phyloP scores from a whole-genome alignment of 1,140 invertebrate genomes.

The Drosophila malerkotliana region DNA sequence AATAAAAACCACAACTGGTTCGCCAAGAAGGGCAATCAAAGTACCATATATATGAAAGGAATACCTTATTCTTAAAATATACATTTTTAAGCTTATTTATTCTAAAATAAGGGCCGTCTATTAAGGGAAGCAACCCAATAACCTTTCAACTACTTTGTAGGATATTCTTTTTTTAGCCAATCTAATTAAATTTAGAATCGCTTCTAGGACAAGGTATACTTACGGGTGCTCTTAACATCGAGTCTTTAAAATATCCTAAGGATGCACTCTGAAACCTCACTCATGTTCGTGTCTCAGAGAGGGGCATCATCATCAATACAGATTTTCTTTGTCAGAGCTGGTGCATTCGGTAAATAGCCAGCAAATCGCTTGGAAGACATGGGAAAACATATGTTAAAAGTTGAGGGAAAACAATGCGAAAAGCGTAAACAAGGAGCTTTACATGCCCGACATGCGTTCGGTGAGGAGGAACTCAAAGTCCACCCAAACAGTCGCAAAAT shows the following conservation, averaged over 20 bases:
- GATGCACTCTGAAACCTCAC: background rate
- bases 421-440: conserved; percentile 41
- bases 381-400: conserved; percentile 67
- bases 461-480: conserved; percentile 13
- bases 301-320: conserved; percentile 57
- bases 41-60: no score
- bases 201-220: conserved; percentile 32
- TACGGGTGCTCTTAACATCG: conserved; percentile 46
- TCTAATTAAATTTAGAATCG: conserved; percentile 6
- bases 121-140: conserved; percentile 55
- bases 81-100: background rate
- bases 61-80: background rate
- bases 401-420: conserved; percentile 14
- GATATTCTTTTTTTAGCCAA: conserved; percentile 5
- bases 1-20: background rate
- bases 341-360: conserved; percentile 51
- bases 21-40: background rate
- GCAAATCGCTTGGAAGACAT: conserved; percentile 51
- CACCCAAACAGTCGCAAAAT: conserved; percentile 53
- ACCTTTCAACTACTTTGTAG: conserved; percentile 32
- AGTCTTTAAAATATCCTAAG: background rate
- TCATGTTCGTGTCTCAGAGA: background rate
- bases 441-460: conserved; percentile 49
- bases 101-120: conserved; percentile 16
- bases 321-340: conserved; percentile 58